phyloP scores from a whole-genome alignment of 1,140 invertebrate species.

The Odontomachus brunneus region DNA sequence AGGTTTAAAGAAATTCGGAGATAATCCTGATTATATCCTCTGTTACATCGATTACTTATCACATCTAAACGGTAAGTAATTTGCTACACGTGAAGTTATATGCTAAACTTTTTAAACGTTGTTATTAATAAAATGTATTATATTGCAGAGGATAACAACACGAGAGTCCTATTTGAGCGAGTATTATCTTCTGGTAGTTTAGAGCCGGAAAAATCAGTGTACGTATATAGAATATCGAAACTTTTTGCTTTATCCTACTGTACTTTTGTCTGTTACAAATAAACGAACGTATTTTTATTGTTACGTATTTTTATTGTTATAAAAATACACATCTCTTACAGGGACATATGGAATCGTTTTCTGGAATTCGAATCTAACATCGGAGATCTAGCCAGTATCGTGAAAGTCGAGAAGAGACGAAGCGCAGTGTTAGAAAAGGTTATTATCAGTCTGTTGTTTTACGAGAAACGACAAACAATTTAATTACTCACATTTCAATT shows the following conservation, averaged over 20 bases:
- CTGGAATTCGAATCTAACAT: constrained; percentile 99
- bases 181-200: constrained; percentile 97
- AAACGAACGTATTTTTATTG: too few relatives aligned
- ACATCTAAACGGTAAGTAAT: constrained; percentile 95
- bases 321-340: constrained; percentile 82
- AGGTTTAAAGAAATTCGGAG: constrained; percentile 98
- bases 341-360: constrained; percentile 99
- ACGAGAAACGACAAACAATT: constrained; percentile 8
- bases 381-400: constrained; percentile 98
- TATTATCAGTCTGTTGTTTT: constrained; percentile 42
- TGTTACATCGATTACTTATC: constrained; percentile 99
- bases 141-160: constrained; percentile 98
- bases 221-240: constrained; percentile 81
- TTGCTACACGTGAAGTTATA: background rate
- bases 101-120: too few relatives aligned
- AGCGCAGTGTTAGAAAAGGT: constrained; percentile 96
- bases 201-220: constrained; percentile 96
- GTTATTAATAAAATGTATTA: too few relatives aligned
- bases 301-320: too few relatives aligned
- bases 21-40: constrained; percentile 97
- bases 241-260: background rate
- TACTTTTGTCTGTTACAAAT: background rate
- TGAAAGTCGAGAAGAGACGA: constrained; percentile 98
- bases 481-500: constrained; percentile 9
- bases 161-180: constrained; percentile 98